Base-by-base conservation (phyloP, 2,888 invertebrate species). In the Apamea crenata region DNA sequence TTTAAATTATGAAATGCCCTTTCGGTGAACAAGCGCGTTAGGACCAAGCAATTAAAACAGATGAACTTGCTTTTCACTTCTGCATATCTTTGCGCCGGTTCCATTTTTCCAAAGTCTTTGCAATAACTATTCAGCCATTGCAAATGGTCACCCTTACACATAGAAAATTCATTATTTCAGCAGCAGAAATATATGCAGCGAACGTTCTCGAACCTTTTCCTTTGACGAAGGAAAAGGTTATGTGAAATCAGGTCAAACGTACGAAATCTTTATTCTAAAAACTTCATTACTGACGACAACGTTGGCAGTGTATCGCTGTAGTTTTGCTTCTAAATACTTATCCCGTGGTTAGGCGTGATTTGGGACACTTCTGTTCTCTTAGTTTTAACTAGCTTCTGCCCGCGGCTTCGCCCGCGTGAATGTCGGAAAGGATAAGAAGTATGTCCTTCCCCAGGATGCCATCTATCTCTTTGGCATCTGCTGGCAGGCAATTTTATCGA, bases 231-330 rank as follows among this genome's bases (percentile, higher is more conserved):
- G 7, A n/a, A n/a, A n/a, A n/a, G 16, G 5, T 16, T 47, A 18
- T 29, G n/a, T 61, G 61, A 61, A 63, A 63, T 63, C 63, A 63
- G 63, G 18, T 18, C 8, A 10, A 63, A 8, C 59, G 12, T 59
- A 59, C n/a, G n/a, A n/a, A n/a, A 59, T 59, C 14, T 59, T n/a
- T n/a, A 59, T n/a, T 59, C n/a, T 59, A n/a, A 59, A n/a, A 59
- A n/a, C n/a, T 59, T n/a, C n/a, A n/a, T 14, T 59, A 59, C 14
- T 59, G n/a, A 59, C 14, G 25, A 59, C 14, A 59, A 14, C 14
- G n/a, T 59, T 59, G 59, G n/a, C 59, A 59, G 59, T n/a, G n/a
- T 59, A n/a, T 59, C 59, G 14, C 59, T 59, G 59, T 59, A 59
- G n/a, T n/a, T 61, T 59, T 59, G n/a, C n/a, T 59, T 59, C n/a